A percentile compares a stretch with the other conserved stretches of the same genome.
phyloP scores from a whole-genome alignment of 2,888 invertebrate genomes.

The Lasioglossum lativentre region DNA sequence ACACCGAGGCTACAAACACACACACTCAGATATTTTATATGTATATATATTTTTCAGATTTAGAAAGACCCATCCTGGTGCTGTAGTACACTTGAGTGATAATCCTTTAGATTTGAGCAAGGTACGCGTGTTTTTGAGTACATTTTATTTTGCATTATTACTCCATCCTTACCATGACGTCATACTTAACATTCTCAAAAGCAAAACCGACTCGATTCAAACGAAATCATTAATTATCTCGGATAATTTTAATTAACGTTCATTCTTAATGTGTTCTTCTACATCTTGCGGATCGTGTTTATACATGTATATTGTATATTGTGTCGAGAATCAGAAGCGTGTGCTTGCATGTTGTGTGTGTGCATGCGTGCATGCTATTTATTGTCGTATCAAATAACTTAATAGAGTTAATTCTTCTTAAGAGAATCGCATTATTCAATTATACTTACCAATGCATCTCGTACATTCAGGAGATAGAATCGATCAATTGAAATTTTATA shows the following conservation, averaged over 20 bases:
- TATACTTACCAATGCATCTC: conserved; percentile 18
- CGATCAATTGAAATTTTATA: neutral
- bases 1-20: conserved; percentile 16
- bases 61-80: conserved; percentile 97
- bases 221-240: conserved; percentile 38
- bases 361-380: conserved; percentile 72
- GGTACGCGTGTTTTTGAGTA: conserved; percentile 86
- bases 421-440: conserved; percentile 30
- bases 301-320: conserved; percentile 16
- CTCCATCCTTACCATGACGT: conserved; percentile 72
- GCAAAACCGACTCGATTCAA: conserved; percentile 35
- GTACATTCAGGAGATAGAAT: conserved; percentile 16
- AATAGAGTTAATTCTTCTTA: conserved; percentile 36
- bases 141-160: conserved; percentile 75
- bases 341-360: conserved; percentile 75
- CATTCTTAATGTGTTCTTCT: conserved; percentile 35
- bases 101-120: conserved; percentile 98
- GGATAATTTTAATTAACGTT: conserved; percentile 39
- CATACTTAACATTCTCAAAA: conserved; percentile 60
- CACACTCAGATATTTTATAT: conserved; percentile 62
- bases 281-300: conserved; percentile 41
- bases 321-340: conserved; percentile 61
- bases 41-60: conserved; percentile 88
- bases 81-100: conserved; percentile 98
- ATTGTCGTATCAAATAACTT: conserved; percentile 60